phyloP scores from a whole-genome alignment of 1,140 invertebrate genomes.

The Nymphalis io region DNA sequence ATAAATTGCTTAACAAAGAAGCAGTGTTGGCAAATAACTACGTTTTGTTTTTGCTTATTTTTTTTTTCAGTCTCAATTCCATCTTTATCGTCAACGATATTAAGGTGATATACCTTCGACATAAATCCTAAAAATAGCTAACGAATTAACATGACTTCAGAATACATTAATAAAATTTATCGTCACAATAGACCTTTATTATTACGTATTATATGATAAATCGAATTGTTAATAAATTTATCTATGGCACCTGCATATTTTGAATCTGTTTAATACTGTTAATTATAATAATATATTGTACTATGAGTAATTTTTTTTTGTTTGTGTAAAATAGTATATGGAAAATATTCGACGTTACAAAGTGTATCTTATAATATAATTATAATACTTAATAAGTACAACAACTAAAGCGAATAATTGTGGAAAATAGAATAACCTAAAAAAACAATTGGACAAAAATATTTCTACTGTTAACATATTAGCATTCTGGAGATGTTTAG shows the following conservation, averaged over 20 bases:
- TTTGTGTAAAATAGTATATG: neutral
- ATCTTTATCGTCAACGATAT: neutral
- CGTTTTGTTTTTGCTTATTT: neutral
- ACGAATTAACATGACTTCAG: neutral
- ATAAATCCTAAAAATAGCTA: neutral
- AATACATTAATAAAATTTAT: conserved; percentile 2
- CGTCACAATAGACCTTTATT: neutral
- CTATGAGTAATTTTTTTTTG: conserved; percentile 15
- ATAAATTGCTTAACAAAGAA: neutral
- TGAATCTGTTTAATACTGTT: conserved; percentile 23
- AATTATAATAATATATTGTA: conserved; percentile 18
- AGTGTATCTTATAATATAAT: neutral
- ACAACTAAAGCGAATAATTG: neutral
- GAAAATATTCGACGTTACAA: neutral
- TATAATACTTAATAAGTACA: neutral
- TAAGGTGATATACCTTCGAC: neutral
- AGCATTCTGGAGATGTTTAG: neutral
- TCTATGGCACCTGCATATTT: conserved; percentile 19
- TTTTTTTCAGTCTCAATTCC: conserved; percentile 4
- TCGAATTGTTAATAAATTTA: neutral
- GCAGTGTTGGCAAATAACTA: no score
- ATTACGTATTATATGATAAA: conserved; percentile 4
- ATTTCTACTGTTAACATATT: neutral
- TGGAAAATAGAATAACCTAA: neutral
- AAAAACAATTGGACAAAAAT: no score